Conservation (phyloP, 2,888 invertebrate species). For the Operophtera brumata region DNA sequence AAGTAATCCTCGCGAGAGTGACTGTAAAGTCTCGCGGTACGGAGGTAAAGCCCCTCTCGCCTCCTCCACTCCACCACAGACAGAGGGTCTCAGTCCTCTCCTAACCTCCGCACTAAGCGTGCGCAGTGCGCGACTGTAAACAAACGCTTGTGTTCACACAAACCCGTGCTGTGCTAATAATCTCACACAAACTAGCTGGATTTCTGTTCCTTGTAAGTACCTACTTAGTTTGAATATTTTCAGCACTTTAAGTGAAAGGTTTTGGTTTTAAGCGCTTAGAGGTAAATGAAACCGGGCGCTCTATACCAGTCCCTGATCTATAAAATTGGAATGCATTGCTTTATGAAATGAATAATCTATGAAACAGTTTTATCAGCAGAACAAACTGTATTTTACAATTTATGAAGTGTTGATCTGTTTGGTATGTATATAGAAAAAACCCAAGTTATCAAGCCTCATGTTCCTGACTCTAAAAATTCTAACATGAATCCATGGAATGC, state of each 20-base stretch:
- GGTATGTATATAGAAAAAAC: too few species aligned
- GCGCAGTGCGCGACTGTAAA: slow-evolving; percentile 46
- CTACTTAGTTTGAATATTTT: slow-evolving; percentile 26
- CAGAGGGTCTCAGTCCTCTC: slow-evolving; percentile 68
- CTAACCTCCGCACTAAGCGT: slow-evolving; percentile 44
- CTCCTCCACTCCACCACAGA: slow-evolving; percentile 51
- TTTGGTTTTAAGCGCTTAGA: not conserved
- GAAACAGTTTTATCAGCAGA: too few species aligned
- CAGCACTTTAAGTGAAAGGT: slow-evolving; percentile 43
- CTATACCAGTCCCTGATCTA: slow-evolving; percentile 28
- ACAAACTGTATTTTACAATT: not conserved
- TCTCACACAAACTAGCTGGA: slow-evolving; percentile 57
- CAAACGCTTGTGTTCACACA: slow-evolving; percentile 32
- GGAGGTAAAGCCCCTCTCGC: slow-evolving; percentile 58
- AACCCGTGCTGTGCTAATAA: slow-evolving; percentile 68
- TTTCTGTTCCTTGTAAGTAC: slow-evolving; percentile 65
- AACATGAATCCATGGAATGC: too few species aligned
- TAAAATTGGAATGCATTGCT: slow-evolving; percentile 17
- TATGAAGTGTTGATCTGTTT: not conserved
- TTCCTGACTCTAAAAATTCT: too few species aligned
- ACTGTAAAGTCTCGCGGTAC: slow-evolving; percentile 41
- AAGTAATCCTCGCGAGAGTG: slow-evolving; percentile 49
- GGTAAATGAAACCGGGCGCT: not conserved
- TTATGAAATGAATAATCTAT: not conserved
- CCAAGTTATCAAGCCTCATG: too few species aligned